These are phyloP conservation scores for Piscicola geometra DNA, from an alignment of 2,888 invertebrate genomes.

Conservation along the genomic window DNA sequence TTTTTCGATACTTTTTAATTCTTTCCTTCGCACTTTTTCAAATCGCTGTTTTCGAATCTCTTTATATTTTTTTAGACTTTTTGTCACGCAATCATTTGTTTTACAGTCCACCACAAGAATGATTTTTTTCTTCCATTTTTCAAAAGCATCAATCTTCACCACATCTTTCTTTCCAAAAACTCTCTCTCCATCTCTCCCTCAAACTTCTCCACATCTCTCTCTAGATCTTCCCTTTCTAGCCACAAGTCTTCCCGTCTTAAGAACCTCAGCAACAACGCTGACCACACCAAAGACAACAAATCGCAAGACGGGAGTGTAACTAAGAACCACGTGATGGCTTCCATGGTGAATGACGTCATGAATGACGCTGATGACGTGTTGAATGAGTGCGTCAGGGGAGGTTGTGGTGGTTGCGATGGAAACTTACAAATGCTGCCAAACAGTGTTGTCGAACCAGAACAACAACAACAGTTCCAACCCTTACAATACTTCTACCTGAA, in stretches of 20 bases:
- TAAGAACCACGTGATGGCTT: slow-evolving; percentile 3
- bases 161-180: too few relatives aligned
- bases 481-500: neutral
- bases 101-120: neutral
- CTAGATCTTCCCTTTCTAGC: neutral
- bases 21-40: neutral
- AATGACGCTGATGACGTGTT: neutral
- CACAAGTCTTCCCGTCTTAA: neutral
- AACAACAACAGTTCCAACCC: neutral
- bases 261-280: neutral
- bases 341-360: slow-evolving; percentile 8
- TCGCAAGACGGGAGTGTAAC: slow-evolving; percentile 5
- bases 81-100: neutral
- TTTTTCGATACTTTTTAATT: slow-evolving; percentile 9
- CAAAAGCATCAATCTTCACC: neutral
- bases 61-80: too few relatives aligned
- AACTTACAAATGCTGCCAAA: neutral
- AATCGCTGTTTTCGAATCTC: too few relatives aligned
- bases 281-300: slow-evolving; percentile 7
- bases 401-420: neutral
- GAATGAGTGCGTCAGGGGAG: neutral
- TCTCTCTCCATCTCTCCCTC: too few relatives aligned
- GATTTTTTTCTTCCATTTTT: neutral
- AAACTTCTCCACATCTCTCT: neutral
- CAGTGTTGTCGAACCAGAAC: neutral